phyloP scores from a whole-genome alignment of 2,888 invertebrate species.

The Yponomeuta sedellus region DNA sequence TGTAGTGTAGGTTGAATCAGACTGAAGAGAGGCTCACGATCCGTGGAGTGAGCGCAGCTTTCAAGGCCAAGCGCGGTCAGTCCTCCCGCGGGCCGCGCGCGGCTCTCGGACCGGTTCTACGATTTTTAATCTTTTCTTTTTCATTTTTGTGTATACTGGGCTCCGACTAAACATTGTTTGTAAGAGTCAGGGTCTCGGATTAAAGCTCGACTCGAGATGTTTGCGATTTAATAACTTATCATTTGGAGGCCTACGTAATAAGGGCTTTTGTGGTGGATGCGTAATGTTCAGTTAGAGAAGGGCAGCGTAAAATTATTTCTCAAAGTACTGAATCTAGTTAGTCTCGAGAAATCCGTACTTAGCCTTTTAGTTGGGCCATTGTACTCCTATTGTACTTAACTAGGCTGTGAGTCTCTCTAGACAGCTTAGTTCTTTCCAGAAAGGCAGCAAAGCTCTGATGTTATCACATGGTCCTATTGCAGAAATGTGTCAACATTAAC shows the following conservation, averaged over 20 bases:
- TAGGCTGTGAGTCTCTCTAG: no score
- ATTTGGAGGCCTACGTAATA: slow-evolving; percentile 2
- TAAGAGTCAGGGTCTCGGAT: slow-evolving; percentile 59
- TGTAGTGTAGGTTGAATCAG: slow-evolving; percentile 48
- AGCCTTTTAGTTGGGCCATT: no score
- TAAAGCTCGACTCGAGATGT: slow-evolving; percentile 27
- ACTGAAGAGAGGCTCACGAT: slow-evolving; percentile 50
- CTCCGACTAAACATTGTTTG: slow-evolving; percentile 75
- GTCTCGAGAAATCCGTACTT: no score
- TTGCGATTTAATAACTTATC: slow-evolving; percentile 8
- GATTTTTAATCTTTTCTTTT: slow-evolving; percentile 75
- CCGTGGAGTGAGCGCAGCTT: slow-evolving; percentile 66
- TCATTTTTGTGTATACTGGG: slow-evolving; percentile 75
- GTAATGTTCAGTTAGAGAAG: no score
- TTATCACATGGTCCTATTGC: no score
- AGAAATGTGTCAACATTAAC: no score
- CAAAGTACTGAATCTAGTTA: no score
- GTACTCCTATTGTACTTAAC: no score
- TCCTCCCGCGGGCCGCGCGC: slow-evolving; percentile 70
- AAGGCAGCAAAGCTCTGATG: no score
- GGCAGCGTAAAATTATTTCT: no score
- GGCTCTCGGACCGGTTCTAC: slow-evolving; percentile 72
- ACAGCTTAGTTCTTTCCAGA: no score
- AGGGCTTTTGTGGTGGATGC: background rate
- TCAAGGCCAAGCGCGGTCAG: slow-evolving; percentile 75